A percentile compares a stretch with the other conserved stretches of the same genome.
phyloP scores from a whole-genome alignment of 2,888 invertebrate species.

The Therioaphis trifolii region DNA sequence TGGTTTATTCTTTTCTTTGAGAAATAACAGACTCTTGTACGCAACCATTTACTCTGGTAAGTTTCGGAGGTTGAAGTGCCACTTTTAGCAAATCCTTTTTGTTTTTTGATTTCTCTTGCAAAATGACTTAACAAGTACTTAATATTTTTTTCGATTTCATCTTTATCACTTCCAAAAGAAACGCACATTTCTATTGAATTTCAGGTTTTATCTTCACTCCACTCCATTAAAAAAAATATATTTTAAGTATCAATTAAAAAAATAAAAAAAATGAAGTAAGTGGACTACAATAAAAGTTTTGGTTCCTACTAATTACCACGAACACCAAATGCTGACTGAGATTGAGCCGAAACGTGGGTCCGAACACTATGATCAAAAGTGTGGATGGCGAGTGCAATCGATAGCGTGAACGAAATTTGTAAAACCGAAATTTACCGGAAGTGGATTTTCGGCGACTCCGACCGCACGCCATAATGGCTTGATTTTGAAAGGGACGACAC shows the following conservation, averaged over 20 bases:
- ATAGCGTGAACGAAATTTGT: no score
- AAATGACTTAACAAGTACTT: no score
- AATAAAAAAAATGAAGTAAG: neutral
- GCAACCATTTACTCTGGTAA: slow-evolving; percentile 16
- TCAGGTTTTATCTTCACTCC: neutral
- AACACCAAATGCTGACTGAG: neutral
- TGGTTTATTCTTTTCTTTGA: slow-evolving; percentile 8
- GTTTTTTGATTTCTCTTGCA: no score
- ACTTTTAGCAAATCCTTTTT: slow-evolving; percentile 16
- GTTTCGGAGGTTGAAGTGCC: slow-evolving; percentile 12
- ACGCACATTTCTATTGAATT: neutral
- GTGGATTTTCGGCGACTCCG: no score
- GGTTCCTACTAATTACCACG: no score
- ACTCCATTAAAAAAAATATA: neutral
- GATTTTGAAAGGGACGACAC: no score
- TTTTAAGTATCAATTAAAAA: neutral
- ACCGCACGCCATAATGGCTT: no score
- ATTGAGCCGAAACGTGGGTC: neutral
- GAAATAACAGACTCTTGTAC: slow-evolving; percentile 11
- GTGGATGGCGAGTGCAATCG: no score
- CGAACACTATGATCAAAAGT: no score
- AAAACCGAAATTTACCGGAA: no score
- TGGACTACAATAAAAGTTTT: neutral
- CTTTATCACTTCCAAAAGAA: slow-evolving; percentile 1
- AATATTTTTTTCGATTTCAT: neutral